phyloP scores from a whole-genome alignment of 2,113 vertebrate genomes.

The Apteryx owenii region DNA sequence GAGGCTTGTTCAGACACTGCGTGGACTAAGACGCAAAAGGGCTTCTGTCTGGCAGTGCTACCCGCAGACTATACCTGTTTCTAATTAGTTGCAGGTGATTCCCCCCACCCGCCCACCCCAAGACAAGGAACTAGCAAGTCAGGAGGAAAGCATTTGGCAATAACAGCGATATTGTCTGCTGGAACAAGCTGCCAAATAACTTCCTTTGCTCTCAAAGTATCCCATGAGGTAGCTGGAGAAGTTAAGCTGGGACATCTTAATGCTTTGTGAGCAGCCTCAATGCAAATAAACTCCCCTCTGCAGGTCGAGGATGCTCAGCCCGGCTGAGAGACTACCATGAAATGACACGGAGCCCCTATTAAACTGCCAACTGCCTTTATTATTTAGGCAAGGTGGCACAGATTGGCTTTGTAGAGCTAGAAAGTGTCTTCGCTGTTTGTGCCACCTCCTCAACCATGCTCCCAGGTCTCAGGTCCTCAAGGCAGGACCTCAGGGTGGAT shows the following conservation, averaged over 20 bases:
- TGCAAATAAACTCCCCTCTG: rapidly evolving
- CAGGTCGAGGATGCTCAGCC: not conserved
- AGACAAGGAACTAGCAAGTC: not conserved
- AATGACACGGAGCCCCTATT: rapidly evolving
- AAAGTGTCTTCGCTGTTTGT: not conserved
- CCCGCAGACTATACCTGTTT: constrained; percentile 1
- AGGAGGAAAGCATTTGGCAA: not conserved
- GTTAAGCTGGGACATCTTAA: not conserved
- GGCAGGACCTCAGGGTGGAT: not conserved
- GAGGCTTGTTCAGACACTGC: not conserved
- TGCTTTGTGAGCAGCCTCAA: not conserved
- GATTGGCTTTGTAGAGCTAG: not conserved
- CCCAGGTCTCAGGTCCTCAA: not conserved
- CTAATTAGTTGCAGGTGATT: not conserved
- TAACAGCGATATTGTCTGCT: not conserved
- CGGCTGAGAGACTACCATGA: rapidly evolving
- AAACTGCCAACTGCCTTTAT: not conserved
- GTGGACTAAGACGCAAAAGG: not conserved
- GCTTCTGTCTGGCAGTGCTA: constrained; percentile 45
- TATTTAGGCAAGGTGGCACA: not conserved
- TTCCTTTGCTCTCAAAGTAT: not conserved
- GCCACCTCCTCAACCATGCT: not conserved
- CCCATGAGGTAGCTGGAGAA: not conserved
- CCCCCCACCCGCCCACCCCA: not conserved
- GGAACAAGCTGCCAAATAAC: not conserved